Conservation (phyloP, 2,797 vertebrate species). For the Pempheris klunzingeri region DNA sequence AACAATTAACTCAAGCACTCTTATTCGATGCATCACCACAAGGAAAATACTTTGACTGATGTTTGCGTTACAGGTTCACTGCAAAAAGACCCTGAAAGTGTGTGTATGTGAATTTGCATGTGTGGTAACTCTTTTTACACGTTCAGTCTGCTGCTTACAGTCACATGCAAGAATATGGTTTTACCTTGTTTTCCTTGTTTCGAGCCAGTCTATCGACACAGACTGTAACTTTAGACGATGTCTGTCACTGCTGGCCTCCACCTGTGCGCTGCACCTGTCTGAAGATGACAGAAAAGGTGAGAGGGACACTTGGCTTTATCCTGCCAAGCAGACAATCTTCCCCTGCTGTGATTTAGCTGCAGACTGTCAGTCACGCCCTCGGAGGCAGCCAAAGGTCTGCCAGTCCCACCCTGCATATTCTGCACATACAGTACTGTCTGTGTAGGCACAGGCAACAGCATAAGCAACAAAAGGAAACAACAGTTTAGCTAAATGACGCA, state of each 20-base stretch:
- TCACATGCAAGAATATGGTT: not conserved
- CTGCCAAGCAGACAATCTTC: conserved; percentile 48
- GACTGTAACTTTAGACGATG: conserved; percentile 12
- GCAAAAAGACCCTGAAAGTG: not conserved
- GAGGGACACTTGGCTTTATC: conserved; percentile 42
- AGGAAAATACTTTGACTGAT: not conserved
- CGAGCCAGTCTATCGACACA: not conserved
- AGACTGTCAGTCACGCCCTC: conserved; percentile 48
- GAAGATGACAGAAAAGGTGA: conserved; percentile 72
- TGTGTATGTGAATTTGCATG: too few relatives aligned
- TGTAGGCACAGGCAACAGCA: not conserved
- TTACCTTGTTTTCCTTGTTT: not conserved
- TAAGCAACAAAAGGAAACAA: not conserved
- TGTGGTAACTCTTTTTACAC: not conserved
- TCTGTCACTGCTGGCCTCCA: conserved; percentile 45
- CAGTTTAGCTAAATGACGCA: too few relatives aligned
- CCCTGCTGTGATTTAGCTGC: conserved; percentile 50
- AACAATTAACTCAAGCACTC: not conserved
- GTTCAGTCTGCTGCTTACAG: not conserved
- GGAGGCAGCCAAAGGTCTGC: conserved; percentile 41
- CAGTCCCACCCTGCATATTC: not conserved
- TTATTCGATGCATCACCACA: not conserved
- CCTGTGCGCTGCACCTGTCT: conserved; percentile 43
- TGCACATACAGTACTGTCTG: not conserved
- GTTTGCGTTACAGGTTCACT: too few relatives aligned